Evolutionary conservation across 2,888 invertebrate genomes (phyloP).

Genomic region (Xestia ashworthii): DNA sequence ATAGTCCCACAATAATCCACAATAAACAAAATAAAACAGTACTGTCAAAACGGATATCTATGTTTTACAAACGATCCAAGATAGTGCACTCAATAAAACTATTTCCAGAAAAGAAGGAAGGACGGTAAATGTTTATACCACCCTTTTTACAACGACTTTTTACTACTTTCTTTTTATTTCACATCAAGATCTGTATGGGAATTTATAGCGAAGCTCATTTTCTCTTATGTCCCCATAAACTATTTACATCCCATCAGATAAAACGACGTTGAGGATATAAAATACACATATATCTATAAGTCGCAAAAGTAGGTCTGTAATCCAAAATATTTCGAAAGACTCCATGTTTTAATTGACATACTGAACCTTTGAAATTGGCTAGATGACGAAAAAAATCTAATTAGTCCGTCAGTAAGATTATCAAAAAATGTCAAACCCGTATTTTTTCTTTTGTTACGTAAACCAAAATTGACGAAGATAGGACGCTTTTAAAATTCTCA

Average conservation of each 20-base stretch:
- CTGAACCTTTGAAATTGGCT: neutral
- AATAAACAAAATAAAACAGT: neutral
- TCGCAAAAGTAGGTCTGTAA: neutral
- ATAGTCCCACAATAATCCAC: neutral
- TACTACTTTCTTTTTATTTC: conserved; percentile 48
- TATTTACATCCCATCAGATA: conserved; percentile 50
- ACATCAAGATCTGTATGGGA: conserved; percentile 32
- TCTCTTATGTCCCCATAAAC: conserved; percentile 44
- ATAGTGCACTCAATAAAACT: conserved; percentile 31
- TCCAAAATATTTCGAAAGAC: neutral
- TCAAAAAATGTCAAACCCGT: too few species aligned
- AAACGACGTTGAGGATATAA: conserved; percentile 29
- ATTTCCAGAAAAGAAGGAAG: neutral
- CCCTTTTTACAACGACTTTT: conserved; percentile 46
- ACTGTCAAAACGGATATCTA: neutral
- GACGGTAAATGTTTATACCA: conserved; percentile 19
- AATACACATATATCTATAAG: neutral
- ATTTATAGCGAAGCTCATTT: conserved; percentile 51
- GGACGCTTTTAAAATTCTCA: too few species aligned
- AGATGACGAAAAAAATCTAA: too few species aligned
- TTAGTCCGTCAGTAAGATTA: too few species aligned
- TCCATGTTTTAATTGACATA: neutral
- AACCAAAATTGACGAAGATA: too few species aligned
- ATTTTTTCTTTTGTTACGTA: too few species aligned
- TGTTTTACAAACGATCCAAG: conserved; percentile 10